A percentile compares a stretch with the other conserved stretches of the same genome.
phyloP scores from a whole-genome alignment of 2,888 invertebrate genomes.

The Drosophila mimetica region DNA sequence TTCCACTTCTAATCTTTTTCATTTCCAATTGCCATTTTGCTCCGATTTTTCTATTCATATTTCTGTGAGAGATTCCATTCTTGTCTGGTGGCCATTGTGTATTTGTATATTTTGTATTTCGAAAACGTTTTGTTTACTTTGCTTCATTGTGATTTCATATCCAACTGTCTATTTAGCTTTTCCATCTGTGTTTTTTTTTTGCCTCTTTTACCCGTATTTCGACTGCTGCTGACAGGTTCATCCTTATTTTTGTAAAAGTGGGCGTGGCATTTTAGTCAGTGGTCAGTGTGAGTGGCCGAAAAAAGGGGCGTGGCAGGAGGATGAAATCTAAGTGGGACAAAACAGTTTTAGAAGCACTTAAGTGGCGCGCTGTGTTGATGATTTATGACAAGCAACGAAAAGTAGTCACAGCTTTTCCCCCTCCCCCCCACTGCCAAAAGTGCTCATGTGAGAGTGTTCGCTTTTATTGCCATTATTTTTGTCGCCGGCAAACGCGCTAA shows the following conservation, averaged over 20 bases:
- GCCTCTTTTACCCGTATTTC: constrained; percentile 4
- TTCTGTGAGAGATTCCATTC: constrained; percentile 32
- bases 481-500: constrained; percentile 50
- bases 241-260: constrained; percentile 28
- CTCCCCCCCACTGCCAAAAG: constrained; percentile 35
- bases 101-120: constrained; percentile 33
- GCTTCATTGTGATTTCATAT: constrained; percentile 37
- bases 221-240: constrained; percentile 40
- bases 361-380: constrained; percentile 76
- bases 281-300: constrained; percentile 32
- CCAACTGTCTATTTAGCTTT: constrained; percentile 44
- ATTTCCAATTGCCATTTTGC: constrained; percentile 50
- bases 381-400: constrained; percentile 65
- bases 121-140: constrained; percentile 40
- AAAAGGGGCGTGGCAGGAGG: constrained; percentile 54
- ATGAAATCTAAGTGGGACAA: constrained; percentile 16
- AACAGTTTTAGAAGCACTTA: constrained; percentile 78
- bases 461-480: constrained; percentile 32
- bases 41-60: constrained; percentile 56
- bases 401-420: constrained; percentile 45
- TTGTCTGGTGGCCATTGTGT: constrained; percentile 34
- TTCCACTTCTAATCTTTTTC: constrained; percentile 54
- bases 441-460: constrained; percentile 42
- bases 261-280: constrained; percentile 29
- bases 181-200: constrained; percentile 3